Evolutionary conservation across 2,113 vertebrate species (phyloP).

Genomic region (Hypomesus transpacificus): DNA sequence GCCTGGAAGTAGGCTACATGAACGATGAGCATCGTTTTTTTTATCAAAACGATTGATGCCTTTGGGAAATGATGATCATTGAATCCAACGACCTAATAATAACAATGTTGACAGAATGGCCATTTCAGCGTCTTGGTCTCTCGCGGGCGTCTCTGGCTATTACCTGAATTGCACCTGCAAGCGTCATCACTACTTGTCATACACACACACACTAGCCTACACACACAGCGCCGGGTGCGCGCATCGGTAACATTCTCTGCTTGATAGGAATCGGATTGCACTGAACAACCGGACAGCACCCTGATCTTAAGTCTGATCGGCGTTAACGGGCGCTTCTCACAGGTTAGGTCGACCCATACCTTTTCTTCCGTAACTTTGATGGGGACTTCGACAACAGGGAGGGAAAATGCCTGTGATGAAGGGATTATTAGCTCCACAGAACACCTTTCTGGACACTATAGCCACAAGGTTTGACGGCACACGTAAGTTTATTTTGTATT

Average conservation of each 20-base stretch:
- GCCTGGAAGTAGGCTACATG: too few species aligned
- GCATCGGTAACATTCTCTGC: conserved; percentile 40
- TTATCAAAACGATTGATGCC: not conserved
- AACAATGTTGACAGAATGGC: conserved; percentile 45
- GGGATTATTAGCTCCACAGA: conserved; percentile 96
- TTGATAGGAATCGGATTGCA: conserved; percentile 39
- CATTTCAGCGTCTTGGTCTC: conserved; percentile 10
- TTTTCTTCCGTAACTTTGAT: conserved; percentile 81
- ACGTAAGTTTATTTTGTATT: conserved; percentile 81
- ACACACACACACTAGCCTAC: conserved; percentile 19
- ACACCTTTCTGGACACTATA: conserved; percentile 98
- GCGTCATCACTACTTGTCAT: conserved; percentile 37
- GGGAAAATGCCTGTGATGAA: conserved; percentile 99
- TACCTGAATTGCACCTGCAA: conserved; percentile 68
- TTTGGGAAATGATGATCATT: not conserved
- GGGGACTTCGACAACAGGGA: conserved; percentile 83
- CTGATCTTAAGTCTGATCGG: conserved; percentile 23
- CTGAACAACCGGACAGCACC: conserved; percentile 49
- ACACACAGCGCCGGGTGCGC: conserved; percentile 37
- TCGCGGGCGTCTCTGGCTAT: conserved; percentile 29
- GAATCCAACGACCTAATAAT: conserved; percentile 33
- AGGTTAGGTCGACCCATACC: conserved; percentile 48
- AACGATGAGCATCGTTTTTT: too few species aligned
- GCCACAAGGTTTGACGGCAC: conserved; percentile 98
- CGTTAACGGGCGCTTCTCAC: conserved; percentile 43